Conservation (phyloP, 2,888 invertebrate genomes). For the Sesia bembeciformis region DNA sequence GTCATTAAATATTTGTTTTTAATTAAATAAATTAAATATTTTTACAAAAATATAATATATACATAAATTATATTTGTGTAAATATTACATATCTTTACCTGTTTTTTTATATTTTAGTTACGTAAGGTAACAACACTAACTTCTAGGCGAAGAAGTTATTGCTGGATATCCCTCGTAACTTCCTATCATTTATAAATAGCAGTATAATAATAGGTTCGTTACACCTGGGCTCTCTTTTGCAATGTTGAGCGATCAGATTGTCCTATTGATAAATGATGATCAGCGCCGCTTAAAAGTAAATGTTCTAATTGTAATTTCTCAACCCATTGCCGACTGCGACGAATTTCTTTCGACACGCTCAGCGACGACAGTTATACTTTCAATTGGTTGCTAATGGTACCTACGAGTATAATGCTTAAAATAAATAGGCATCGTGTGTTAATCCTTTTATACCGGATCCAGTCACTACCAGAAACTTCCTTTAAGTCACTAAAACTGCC, state of each 20-base stretch:
- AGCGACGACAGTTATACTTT: slow-evolving; percentile 33
- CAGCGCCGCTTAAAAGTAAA: slow-evolving; percentile 50
- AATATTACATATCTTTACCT: too few relatives aligned
- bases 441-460: too few relatives aligned
- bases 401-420: too few relatives aligned
- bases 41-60: too few relatives aligned
- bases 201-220: background rate
- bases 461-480: too few relatives aligned
- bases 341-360: slow-evolving; percentile 41
- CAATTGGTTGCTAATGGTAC: slow-evolving; percentile 14
- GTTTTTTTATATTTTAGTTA: too few relatives aligned
- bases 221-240: background rate
- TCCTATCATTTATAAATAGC: background rate
- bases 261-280: slow-evolving; percentile 46
- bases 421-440: too few relatives aligned
- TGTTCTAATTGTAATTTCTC: slow-evolving; percentile 53
- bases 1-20: too few relatives aligned
- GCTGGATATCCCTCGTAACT: background rate
- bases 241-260: slow-evolving; percentile 29
- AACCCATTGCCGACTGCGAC: slow-evolving; percentile 39
- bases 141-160: background rate
- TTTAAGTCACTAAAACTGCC: too few relatives aligned
- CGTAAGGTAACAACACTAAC: too few relatives aligned
- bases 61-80: too few relatives aligned
- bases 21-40: too few relatives aligned